Conservation (phyloP, 2,113 vertebrate genomes). For the Larimichthys crocea region DNA sequence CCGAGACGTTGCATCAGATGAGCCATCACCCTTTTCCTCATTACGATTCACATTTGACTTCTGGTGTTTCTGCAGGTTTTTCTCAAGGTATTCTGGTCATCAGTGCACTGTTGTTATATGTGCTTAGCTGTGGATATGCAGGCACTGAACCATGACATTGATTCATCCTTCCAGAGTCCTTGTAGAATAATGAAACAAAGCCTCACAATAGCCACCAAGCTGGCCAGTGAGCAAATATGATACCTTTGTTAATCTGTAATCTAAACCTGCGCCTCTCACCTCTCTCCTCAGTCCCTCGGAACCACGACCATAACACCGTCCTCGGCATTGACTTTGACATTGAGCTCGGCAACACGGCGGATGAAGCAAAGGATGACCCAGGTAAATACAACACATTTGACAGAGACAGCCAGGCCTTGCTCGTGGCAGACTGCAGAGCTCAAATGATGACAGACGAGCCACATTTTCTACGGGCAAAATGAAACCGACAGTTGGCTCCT, state of each 20-base stretch:
- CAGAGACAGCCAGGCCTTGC: slow-evolving; percentile 20
- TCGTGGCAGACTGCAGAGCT: slow-evolving; percentile 9
- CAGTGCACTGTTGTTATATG: background rate
- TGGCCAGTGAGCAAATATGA: slow-evolving; percentile 46
- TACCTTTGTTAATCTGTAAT: slow-evolving; percentile 67
- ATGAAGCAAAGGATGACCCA: slow-evolving; percentile 93
- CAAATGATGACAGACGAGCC: slow-evolving; percentile 50
- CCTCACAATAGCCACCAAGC: slow-evolving; percentile 31
- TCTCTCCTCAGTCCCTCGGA: slow-evolving; percentile 89
- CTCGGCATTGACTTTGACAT: slow-evolving; percentile 91
- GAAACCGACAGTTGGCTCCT: slow-evolving; percentile 47
- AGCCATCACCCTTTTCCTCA: background rate
- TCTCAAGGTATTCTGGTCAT: slow-evolving; percentile 10
- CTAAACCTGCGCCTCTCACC: slow-evolving; percentile 47
- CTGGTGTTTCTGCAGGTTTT: slow-evolving; percentile 15
- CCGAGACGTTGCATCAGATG: slow-evolving; percentile 58
- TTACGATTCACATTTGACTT: slow-evolving; percentile 42
- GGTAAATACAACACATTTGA: slow-evolving; percentile 81
- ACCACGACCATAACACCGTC: slow-evolving; percentile 88
- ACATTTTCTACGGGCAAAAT: slow-evolving; percentile 35
- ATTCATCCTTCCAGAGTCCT: slow-evolving; percentile 47
- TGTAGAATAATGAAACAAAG: slow-evolving; percentile 47
- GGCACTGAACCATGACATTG: slow-evolving; percentile 53
- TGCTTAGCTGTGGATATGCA: background rate
- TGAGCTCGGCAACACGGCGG: slow-evolving; percentile 93